Evolutionary conservation across 1,140 invertebrate genomes (phyloP).

Genomic region (Aphelenchoides fujianensis): DNA sequence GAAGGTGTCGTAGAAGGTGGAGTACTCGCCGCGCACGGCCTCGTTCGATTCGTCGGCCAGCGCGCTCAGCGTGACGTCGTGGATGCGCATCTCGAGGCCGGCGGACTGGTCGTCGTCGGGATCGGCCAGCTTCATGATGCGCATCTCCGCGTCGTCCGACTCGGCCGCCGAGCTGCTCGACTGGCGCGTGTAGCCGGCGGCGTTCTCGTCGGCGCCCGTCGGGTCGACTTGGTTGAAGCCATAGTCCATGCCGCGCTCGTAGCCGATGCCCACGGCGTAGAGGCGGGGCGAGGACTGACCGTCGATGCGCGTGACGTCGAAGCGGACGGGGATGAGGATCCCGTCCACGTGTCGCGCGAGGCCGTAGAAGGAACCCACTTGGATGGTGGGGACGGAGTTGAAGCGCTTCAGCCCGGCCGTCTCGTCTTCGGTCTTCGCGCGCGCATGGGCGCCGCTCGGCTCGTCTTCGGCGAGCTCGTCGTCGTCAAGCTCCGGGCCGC

Average conservation of each 20-base stretch:
- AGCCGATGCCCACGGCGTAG: constrained; percentile 45
- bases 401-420: background rate
- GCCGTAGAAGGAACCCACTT: constrained; percentile 42
- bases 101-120: background rate
- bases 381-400: constrained; percentile 19
- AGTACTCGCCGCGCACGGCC: constrained; percentile 64
- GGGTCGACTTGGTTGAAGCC: constrained; percentile 37
- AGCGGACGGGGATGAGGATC: constrained; percentile 38
- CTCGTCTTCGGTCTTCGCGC: background rate
- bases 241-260: constrained; percentile 47
- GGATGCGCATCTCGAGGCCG: constrained; percentile 5
- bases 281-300: constrained; percentile 32
- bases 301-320: constrained; percentile 40
- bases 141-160: constrained; percentile 28
- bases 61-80: constrained; percentile 20
- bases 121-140: constrained; percentile 10
- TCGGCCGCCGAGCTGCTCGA: constrained; percentile 17
- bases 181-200: constrained; percentile 8
- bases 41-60: constrained; percentile 51
- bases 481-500: constrained; percentile 32
- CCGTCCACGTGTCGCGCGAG: constrained; percentile 50
- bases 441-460: background rate
- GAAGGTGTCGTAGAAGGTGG: constrained; percentile 70
- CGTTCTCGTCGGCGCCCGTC: constrained; percentile 3
- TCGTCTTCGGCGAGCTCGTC: constrained; percentile 7